Conservation (phyloP, 2,797 vertebrate genomes). For the Acrossocheilus wenchowensis region DNA sequence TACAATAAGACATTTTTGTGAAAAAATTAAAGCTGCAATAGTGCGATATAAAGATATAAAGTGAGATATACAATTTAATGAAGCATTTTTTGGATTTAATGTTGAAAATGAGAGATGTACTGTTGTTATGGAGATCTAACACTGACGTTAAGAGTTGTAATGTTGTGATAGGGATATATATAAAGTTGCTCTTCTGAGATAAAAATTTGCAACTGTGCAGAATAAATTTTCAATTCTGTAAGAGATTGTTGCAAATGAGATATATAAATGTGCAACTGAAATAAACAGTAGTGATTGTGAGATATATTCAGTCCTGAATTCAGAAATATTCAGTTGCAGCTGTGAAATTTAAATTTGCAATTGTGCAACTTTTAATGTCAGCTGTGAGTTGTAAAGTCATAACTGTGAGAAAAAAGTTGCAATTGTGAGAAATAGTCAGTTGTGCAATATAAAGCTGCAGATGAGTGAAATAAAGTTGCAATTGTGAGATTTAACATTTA, state of each 20-base stretch:
- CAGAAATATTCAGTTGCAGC: not conserved
- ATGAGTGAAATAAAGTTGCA: not conserved
- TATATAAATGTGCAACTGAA: not conserved
- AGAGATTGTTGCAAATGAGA: not conserved
- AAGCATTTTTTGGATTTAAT: not conserved
- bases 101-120: not conserved
- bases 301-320: too few relatives aligned
- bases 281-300: not conserved
- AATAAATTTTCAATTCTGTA: not conserved
- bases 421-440: not conserved
- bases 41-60: not conserved
- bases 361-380: not conserved
- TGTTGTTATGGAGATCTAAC: not conserved
- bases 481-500: not conserved
- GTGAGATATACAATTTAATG: not conserved
- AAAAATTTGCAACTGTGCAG: not conserved
- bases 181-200: not conserved
- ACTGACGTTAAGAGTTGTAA: not conserved
- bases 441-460: not conserved
- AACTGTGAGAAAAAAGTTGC: not conserved
- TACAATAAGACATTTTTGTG: not conserved
- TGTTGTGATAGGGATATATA: not conserved
- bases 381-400: not conserved
- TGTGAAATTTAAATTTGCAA: not conserved
- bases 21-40: not conserved